phyloP scores from a whole-genome alignment of 23 tunicate genomes.

The Styela clava region DNA sequence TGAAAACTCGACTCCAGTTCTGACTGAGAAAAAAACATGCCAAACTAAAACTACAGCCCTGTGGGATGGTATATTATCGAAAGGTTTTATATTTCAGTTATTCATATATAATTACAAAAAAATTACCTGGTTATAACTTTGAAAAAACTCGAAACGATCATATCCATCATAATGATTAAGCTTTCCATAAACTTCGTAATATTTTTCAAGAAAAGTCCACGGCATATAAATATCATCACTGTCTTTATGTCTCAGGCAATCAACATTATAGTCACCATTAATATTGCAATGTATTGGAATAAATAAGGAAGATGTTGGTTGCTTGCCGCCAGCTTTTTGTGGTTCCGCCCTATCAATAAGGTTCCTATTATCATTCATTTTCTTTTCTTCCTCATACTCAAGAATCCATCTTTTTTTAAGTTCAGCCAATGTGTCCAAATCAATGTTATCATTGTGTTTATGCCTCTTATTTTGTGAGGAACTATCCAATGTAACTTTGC shows the following conservation, averaged over 20 bases:
- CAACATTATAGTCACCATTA: constrained; percentile 59
- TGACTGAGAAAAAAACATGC: too few species aligned
- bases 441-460: constrained; percentile 2
- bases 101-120: too few species aligned
- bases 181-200: constrained; percentile 85
- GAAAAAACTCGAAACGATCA: constrained; percentile 87
- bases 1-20: too few species aligned
- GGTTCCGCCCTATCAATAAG: not conserved
- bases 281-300: constrained; percentile 59
- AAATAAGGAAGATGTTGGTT: not conserved
- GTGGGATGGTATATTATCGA: too few species aligned
- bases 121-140: constrained; percentile 57
- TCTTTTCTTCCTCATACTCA: constrained; percentile 14
- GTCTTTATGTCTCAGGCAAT: constrained; percentile 46
- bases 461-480: not conserved
- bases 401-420: constrained; percentile 25
- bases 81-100: too few species aligned
- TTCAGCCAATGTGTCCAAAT: constrained; percentile 5
- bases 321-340: not conserved
- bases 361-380: constrained; percentile 3
- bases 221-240: constrained; percentile 57
- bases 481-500: not conserved
- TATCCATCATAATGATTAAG: constrained; percentile 91
- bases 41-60: too few species aligned
- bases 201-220: constrained; percentile 63